These are phyloP conservation scores for Leptonema lineaticorne DNA, from an alignment of 1,140 invertebrate genomes.

Conservation along the genomic window DNA sequence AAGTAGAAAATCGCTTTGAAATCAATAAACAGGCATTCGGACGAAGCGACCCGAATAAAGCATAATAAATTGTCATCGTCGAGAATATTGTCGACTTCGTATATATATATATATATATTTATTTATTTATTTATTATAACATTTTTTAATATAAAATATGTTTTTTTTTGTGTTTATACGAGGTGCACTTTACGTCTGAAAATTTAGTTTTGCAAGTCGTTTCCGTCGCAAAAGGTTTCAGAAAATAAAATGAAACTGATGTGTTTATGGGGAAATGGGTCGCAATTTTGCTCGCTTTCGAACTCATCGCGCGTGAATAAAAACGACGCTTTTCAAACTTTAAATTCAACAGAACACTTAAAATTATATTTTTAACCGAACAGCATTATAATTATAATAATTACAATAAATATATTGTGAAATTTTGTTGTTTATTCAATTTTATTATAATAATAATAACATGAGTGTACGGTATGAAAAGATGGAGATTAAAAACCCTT, in stretches of 20 bases:
- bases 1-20: not conserved
- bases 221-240: not conserved
- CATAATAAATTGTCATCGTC: not conserved
- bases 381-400: too few species aligned
- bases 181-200: not conserved
- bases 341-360: too few species aligned
- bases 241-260: slow-evolving; percentile 13
- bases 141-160: too few species aligned
- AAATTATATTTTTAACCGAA: too few species aligned
- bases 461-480: too few species aligned
- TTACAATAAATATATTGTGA: too few species aligned
- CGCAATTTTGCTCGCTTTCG: not conserved
- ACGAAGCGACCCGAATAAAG: not conserved
- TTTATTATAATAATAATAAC: too few species aligned
- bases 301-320: not conserved
- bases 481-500: too few species aligned
- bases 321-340: not conserved
- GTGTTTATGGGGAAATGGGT: slow-evolving; percentile 8
- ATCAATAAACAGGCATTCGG: not conserved
- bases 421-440: too few species aligned
- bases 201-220: not conserved
- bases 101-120: not conserved
- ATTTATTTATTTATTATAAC: too few species aligned
- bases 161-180: not conserved
- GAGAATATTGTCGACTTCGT: not conserved